Conservation (phyloP, 2,797 vertebrate species). For the Eulemur albifrons region DNA sequence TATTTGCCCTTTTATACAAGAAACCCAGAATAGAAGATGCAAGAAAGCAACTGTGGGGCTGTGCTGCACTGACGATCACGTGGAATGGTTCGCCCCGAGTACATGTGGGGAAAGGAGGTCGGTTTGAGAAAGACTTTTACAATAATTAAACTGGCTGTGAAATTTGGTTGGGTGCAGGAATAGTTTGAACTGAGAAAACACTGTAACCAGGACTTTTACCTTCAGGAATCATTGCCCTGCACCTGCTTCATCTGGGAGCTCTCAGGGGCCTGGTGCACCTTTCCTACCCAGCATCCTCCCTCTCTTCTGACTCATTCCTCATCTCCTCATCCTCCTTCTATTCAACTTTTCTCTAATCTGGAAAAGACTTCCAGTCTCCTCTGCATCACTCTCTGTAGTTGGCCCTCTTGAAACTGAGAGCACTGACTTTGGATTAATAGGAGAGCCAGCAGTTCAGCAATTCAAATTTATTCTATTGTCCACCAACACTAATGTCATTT, state of each 20-base stretch:
- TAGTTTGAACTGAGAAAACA: background rate
- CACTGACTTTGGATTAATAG: background rate
- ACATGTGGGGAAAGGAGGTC: background rate
- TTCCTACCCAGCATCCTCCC: background rate
- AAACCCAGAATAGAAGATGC: background rate
- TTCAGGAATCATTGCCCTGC: background rate
- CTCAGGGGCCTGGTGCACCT: rapidly evolving
- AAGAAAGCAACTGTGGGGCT: background rate
- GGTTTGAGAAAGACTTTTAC: background rate
- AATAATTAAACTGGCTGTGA: background rate
- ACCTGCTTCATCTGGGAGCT: background rate
- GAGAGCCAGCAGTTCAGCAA: background rate
- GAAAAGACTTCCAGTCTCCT: background rate
- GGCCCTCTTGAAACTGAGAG: background rate
- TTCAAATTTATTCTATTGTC: background rate
- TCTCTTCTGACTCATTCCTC: background rate
- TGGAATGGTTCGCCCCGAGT: background rate
- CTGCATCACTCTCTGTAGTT: background rate
- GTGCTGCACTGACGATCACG: background rate
- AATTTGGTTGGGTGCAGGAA: background rate
- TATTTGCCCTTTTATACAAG: background rate
- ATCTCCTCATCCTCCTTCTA: background rate
- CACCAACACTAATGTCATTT: background rate
- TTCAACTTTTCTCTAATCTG: background rate
- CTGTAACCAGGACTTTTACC: background rate